Evolutionary conservation across 2,888 invertebrate genomes (phyloP).

Genomic region (Orthonevra nobilis): DNA sequence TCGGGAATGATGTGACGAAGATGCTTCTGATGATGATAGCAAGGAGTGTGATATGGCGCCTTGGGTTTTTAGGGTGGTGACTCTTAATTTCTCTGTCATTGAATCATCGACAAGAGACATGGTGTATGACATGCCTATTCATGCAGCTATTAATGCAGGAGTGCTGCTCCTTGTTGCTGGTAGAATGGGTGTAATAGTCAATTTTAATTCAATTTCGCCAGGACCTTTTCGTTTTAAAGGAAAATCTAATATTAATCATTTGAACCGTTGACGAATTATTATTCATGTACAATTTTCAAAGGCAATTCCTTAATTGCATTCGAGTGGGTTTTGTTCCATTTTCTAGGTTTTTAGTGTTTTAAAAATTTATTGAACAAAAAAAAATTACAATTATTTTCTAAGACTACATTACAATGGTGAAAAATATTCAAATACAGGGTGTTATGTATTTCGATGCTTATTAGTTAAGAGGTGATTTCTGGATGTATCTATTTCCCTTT

Average conservation of each 20-base stretch:
- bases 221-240: slow-evolving; percentile 50
- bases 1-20: slow-evolving; percentile 61
- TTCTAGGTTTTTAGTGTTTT: too few relatives aligned
- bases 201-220: slow-evolving; percentile 63
- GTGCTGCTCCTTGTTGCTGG: slow-evolving; percentile 9
- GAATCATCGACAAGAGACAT: slow-evolving; percentile 46
- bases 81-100: slow-evolving; percentile 33
- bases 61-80: neutral
- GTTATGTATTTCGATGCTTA: too few relatives aligned
- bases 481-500: too few relatives aligned
- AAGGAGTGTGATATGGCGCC: slow-evolving; percentile 12
- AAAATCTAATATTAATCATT: slow-evolving; percentile 61
- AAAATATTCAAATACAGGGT: too few relatives aligned
- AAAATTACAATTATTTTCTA: too few relatives aligned
- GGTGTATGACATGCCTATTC: slow-evolving; percentile 64
- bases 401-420: too few relatives aligned
- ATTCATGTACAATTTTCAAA: slow-evolving; percentile 28
- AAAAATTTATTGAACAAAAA: too few relatives aligned
- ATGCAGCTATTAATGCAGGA: slow-evolving; percentile 64
- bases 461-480: too few relatives aligned
- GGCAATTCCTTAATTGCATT: too few relatives aligned
- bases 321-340: too few relatives aligned
- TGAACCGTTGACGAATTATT: slow-evolving; percentile 44
- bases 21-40: slow-evolving; percentile 38
- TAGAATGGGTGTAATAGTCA: slow-evolving; percentile 60